Conservation (phyloP, 2,888 invertebrate genomes). For the Dolomedes plantarius region DNA sequence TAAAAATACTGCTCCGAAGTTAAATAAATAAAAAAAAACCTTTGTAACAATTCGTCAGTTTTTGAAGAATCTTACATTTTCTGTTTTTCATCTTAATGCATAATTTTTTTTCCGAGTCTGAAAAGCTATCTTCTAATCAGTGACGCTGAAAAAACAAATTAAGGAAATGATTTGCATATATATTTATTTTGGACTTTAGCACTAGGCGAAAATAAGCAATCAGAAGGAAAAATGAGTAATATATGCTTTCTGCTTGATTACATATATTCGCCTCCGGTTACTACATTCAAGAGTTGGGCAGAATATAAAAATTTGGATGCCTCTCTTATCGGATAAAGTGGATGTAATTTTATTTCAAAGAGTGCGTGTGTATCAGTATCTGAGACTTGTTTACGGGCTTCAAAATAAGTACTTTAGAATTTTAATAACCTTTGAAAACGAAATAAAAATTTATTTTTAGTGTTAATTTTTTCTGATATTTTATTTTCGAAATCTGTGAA, state of each 20-base stretch:
- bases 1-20: no score
- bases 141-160: neutral
- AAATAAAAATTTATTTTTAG: no score
- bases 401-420: neutral
- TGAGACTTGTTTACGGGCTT: no score
- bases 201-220: neutral
- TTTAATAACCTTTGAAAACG: no score
- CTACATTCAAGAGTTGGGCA: no score
- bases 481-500: no score
- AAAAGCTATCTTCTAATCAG: neutral
- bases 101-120: neutral
- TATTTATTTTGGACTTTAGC: neutral
- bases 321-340: no score
- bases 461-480: no score
- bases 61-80: neutral
- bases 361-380: no score
- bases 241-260: neutral
- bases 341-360: no score
- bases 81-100: no score
- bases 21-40: neutral
- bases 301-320: no score
- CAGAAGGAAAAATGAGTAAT: neutral
- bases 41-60: neutral
- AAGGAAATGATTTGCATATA: neutral
- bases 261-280: neutral